These are phyloP conservation scores for Ectropis grisescens DNA, from an alignment of 1,140 invertebrate species.

Conservation along the genomic window DNA sequence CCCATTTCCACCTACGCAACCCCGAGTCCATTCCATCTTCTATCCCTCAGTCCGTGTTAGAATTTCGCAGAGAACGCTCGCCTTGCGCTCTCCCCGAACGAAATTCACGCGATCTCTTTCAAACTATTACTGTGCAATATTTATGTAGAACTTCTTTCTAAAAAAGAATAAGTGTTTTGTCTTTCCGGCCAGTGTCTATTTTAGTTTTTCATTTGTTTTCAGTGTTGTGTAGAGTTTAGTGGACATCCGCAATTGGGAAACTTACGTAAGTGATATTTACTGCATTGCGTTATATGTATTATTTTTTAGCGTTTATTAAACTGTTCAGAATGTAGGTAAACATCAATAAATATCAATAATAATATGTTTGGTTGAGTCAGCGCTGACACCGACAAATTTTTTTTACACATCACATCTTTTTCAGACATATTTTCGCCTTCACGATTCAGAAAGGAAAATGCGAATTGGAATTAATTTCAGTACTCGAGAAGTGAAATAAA, in stretches of 20 bases:
- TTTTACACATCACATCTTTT: no score
- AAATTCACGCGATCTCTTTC: conserved; percentile 37
- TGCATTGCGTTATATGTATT: conserved; percentile 41
- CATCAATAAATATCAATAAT: no score
- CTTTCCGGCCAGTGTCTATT: conserved; percentile 7
- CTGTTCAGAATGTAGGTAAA: no score
- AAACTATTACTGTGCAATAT: conserved; percentile 47
- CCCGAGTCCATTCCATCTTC: conserved; percentile 6
- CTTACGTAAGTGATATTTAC: conserved; percentile 56
- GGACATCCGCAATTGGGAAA: conserved; percentile 34
- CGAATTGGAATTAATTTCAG: no score
- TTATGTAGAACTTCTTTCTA: no score
- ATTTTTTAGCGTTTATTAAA: no score
- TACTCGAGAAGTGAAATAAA: no score
- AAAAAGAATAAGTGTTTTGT: conserved; percentile 28
- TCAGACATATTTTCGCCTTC: no score
- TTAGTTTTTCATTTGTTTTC: conserved; percentile 9
- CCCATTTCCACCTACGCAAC: conserved; percentile 29
- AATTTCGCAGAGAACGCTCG: conserved; percentile 17
- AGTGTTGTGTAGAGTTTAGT: conserved; percentile 16
- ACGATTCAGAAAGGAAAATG: no score
- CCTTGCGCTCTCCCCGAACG: background rate
- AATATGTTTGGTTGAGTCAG: no score
- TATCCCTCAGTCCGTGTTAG: conserved; percentile 32
- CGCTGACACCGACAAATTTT: no score